Percentiles rank a stretch among this genome's conserved stretches.
Evolutionary conservation across 2,797 vertebrate species (phyloP).

Genomic region (Premnoplex brunnescens): DNA sequence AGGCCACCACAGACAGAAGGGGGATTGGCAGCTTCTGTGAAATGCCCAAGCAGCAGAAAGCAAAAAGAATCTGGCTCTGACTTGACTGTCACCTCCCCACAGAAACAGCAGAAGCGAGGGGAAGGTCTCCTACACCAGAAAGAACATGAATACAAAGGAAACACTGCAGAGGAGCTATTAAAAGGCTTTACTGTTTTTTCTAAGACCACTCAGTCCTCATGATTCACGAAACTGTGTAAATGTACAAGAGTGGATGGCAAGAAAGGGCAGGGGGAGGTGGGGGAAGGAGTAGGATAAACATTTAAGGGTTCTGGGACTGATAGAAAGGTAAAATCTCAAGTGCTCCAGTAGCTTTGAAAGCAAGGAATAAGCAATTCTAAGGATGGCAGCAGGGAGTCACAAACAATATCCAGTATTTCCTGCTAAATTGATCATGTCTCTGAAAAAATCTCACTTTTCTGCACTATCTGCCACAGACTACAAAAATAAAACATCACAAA

Average conservation of each 20-base stretch:
- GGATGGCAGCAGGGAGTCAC: neutral
- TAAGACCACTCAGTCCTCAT: neutral
- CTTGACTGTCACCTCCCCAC: neutral
- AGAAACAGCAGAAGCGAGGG: fast-evolving
- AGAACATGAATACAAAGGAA: neutral
- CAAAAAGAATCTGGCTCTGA: neutral
- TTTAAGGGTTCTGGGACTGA: neutral
- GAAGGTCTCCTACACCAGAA: neutral
- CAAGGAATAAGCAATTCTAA: neutral
- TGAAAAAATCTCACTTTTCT: neutral
- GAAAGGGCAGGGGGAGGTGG: too few species aligned
- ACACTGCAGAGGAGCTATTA: neutral
- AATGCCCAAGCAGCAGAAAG: neutral
- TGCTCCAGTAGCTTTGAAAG: neutral
- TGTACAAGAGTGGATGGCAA: neutral
- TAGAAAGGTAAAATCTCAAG: neutral
- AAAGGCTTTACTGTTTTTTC: neutral
- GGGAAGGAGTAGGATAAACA: neutral
- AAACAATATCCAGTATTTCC: neutral
- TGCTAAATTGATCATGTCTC: neutral
- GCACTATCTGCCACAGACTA: neutral
- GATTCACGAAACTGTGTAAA: neutral
- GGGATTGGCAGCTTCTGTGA: fast-evolving
- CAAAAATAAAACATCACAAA: neutral
- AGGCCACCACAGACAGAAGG: neutral